Conservation (phyloP, 2,113 vertebrate genomes). For the Campylomormyrus tamandua region DNA sequence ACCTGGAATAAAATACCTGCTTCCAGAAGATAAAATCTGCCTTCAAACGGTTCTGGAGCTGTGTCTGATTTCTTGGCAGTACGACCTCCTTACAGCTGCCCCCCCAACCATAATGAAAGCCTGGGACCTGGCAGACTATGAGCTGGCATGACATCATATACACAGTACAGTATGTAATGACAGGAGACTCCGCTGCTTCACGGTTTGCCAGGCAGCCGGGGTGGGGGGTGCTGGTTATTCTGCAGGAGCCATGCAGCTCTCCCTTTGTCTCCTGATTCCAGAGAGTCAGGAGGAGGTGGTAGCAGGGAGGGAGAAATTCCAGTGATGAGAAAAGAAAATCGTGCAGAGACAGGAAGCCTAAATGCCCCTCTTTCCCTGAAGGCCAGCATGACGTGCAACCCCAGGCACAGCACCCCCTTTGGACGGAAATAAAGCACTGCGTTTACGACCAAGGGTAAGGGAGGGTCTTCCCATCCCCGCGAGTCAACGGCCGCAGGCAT, state of each 20-base stretch:
- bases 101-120: not conserved
- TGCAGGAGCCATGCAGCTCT: not conserved
- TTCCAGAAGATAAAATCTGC: conserved; percentile 3
- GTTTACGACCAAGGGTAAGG: not conserved
- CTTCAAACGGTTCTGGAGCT: not conserved
- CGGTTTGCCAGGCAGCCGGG: not conserved
- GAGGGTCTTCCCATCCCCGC: not conserved
- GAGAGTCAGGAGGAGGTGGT: not conserved
- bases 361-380: not conserved
- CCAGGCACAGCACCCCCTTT: not conserved
- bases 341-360: not conserved
- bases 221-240: not conserved
- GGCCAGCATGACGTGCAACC: not conserved
- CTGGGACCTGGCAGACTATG: conserved; percentile 20
- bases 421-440: not conserved
- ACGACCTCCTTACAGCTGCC: not conserved
- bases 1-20: not conserved
- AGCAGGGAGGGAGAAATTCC: not conserved
- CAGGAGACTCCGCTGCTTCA: conserved; percentile 35
- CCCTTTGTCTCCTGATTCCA: not conserved
- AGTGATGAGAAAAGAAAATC: not conserved
- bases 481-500: not conserved
- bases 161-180: conserved; percentile 37
- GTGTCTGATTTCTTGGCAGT: not conserved
- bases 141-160: conserved; percentile 47